Evolutionary conservation across 2,113 vertebrate genomes (phyloP).

Genomic region (Elaphurus davidianus): DNA sequence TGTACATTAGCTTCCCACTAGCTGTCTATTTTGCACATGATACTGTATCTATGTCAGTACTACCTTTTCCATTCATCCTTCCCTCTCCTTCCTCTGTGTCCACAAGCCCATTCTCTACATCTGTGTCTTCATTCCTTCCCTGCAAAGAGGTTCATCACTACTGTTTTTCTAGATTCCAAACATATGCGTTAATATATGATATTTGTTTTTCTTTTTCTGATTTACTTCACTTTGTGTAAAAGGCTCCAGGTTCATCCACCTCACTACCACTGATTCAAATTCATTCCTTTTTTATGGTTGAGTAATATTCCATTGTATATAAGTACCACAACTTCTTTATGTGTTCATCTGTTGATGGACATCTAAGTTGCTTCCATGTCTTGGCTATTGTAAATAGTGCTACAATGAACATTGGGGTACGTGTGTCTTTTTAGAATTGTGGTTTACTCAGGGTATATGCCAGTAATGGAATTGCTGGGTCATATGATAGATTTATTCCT

Average conservation of each 20-base stretch:
- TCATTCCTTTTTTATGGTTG: neutral
- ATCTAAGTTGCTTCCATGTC: neutral
- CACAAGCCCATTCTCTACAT: neutral
- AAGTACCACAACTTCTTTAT: neutral
- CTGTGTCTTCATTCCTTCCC: neutral
- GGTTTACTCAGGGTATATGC: neutral
- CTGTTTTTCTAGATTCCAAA: neutral
- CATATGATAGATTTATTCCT: neutral
- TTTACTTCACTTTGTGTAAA: neutral
- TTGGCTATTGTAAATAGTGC: neutral
- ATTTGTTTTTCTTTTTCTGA: neutral
- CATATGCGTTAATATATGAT: neutral
- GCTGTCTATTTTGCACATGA: neutral
- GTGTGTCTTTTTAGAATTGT: neutral
- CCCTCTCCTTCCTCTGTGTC: neutral
- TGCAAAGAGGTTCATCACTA: neutral
- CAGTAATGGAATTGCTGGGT: neutral
- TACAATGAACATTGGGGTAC: neutral
- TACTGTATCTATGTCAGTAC: neutral
- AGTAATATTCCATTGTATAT: neutral
- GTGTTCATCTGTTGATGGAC: neutral
- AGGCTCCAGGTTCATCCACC: neutral
- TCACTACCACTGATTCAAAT: neutral
- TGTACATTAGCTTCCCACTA: neutral
- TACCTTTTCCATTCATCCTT: neutral